Conservation (phyloP, 2,888 invertebrate genomes). For the Conomelus anceps region DNA sequence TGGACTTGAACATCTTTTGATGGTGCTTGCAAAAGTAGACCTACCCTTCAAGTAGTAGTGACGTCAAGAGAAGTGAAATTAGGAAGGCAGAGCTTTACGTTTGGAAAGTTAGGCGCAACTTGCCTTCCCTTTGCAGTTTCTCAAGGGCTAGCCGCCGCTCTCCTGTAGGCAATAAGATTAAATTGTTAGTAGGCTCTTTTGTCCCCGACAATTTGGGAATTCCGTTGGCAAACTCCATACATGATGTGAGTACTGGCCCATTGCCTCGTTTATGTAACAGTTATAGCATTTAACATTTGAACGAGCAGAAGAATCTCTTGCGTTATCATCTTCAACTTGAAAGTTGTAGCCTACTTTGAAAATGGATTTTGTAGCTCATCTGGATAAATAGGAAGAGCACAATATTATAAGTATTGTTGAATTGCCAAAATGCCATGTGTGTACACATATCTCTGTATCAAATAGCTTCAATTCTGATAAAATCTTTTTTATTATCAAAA, state of each 20-base stretch:
- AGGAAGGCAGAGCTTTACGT: background rate
- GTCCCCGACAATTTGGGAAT: background rate
- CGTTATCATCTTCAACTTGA: background rate
- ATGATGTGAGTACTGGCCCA: background rate
- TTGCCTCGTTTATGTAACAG: background rate
- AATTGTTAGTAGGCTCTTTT: background rate
- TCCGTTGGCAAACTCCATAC: background rate
- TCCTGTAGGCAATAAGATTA: background rate
- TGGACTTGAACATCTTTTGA: background rate
- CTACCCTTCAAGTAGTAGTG: background rate
- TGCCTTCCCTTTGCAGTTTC: background rate
- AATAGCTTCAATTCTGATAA: too few relatives aligned
- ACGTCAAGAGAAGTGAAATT: background rate
- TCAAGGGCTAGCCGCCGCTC: background rate
- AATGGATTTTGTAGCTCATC: background rate
- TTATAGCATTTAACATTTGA: background rate
- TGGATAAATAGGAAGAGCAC: too few relatives aligned
- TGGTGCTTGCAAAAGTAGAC: background rate
- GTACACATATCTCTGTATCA: too few relatives aligned
- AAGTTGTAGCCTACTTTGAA: background rate
- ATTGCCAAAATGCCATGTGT: background rate
- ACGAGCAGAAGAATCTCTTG: background rate
- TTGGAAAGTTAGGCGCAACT: background rate
- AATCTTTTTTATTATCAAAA: too few relatives aligned
- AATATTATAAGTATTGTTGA: background rate